Conservation (phyloP, 2,888 invertebrate genomes). For the Napeogenes sylphis region DNA sequence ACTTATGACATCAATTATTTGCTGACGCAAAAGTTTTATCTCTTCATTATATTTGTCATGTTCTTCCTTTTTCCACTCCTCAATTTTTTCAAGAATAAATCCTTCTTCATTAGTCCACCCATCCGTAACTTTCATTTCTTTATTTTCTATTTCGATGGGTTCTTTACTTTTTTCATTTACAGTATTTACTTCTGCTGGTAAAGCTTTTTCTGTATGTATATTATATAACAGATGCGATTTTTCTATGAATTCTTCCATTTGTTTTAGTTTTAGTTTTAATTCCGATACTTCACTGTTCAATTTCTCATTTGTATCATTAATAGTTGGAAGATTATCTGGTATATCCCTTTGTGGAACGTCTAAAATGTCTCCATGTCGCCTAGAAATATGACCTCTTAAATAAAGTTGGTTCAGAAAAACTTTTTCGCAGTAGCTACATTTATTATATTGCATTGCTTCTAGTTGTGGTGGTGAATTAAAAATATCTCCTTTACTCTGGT, state of each 20-base stretch:
- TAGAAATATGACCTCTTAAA: constrained; percentile 78
- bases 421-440: constrained; percentile 83
- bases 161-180: constrained; percentile 19
- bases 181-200: constrained; percentile 13
- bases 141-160: constrained; percentile 28
- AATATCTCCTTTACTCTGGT: constrained; percentile 54
- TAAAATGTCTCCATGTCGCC: constrained; percentile 71
- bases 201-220: not conserved
- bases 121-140: constrained; percentile 55
- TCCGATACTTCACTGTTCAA: constrained; percentile 67
- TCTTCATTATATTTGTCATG: constrained; percentile 74
- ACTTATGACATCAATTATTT: constrained; percentile 62
- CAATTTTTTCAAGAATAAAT: constrained; percentile 60
- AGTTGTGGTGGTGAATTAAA: constrained; percentile 49
- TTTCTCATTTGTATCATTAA: constrained; percentile 77
- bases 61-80: constrained; percentile 74
- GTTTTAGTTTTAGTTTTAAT: constrained; percentile 69
- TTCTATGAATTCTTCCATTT: constrained; percentile 57
- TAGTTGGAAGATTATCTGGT: constrained; percentile 31
- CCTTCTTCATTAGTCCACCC: constrained; percentile 54
- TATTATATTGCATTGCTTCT: constrained; percentile 64
- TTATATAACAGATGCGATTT: constrained; percentile 16
- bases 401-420: constrained; percentile 81
- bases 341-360: constrained; percentile 57
- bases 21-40: constrained; percentile 62